Evolutionary conservation across 2,797 vertebrate genomes (phyloP).

Genomic region (Phoxinus dragarum): DNA sequence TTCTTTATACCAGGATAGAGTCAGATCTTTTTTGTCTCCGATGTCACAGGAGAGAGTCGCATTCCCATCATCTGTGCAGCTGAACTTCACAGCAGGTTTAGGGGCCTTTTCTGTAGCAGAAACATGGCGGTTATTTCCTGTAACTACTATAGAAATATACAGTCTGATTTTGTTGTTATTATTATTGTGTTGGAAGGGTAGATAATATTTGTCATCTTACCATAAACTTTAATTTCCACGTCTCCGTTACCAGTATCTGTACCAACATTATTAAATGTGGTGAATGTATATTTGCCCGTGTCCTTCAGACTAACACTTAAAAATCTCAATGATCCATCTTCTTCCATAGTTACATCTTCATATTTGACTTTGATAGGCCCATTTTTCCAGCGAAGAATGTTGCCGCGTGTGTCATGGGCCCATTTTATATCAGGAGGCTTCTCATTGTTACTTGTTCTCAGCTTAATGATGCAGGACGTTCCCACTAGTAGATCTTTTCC

Average conservation of each 20-base stretch:
- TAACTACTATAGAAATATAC: neutral
- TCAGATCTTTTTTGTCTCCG: accelerated
- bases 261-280: accelerated
- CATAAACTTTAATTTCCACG: neutral
- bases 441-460: accelerated
- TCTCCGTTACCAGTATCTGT: accelerated
- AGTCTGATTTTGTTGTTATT: neutral
- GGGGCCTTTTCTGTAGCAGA: neutral
- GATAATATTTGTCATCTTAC: conserved; percentile 1
- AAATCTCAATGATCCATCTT: neutral
- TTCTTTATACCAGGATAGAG: neutral
- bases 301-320: neutral
- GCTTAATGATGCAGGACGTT: neutral
- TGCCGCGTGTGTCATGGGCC: accelerated
- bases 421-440: neutral
- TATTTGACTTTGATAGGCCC: accelerated
- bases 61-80: accelerated
- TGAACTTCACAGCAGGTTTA: accelerated
- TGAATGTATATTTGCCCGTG: neutral
- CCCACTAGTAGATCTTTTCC: neutral
- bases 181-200: neutral
- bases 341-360: neutral
- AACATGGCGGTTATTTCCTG: neutral
- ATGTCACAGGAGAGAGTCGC: neutral
- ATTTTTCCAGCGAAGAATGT: too few relatives aligned